These are phyloP conservation scores for Automeris io DNA, from an alignment of 2,888 invertebrate species.

Conservation along the genomic window DNA sequence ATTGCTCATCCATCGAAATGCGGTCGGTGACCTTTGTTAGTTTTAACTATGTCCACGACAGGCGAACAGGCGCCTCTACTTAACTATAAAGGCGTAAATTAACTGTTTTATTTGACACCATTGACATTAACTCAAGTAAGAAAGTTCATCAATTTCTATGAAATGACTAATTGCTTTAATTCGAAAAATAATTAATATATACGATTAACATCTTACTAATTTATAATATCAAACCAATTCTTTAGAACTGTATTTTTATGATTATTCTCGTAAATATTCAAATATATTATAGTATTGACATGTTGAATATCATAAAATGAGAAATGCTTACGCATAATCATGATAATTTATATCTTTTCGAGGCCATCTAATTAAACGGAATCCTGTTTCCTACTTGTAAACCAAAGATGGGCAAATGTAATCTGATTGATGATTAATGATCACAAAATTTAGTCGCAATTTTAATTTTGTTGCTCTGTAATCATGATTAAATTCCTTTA, in stretches of 20 bases:
- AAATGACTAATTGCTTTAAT: slow-evolving; percentile 27
- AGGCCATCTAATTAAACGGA: no score
- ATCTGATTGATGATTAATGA: no score
- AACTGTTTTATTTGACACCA: slow-evolving; percentile 24
- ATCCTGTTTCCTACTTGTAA: no score
- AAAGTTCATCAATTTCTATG: slow-evolving; percentile 25
- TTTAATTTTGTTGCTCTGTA: no score
- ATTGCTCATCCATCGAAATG: slow-evolving; percentile 54
- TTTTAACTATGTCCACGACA: slow-evolving; percentile 53
- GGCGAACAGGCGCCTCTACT: slow-evolving; percentile 24
- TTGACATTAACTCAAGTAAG: slow-evolving; percentile 23
- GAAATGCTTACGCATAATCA: slow-evolving; percentile 6
- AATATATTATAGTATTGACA: slow-evolving; percentile 1
- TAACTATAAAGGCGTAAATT: slow-evolving; percentile 7
- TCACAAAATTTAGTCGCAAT: no score
- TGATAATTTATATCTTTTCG: slow-evolving; percentile 3
- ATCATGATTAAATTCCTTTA: no score
- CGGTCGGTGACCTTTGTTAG: slow-evolving; percentile 58
- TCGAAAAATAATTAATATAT: slow-evolving; percentile 20
- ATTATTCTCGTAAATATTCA: slow-evolving; percentile 8
- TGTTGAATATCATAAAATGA: slow-evolving; percentile 4
- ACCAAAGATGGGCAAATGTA: no score
- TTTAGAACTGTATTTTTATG: slow-evolving; percentile 11
- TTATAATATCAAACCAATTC: slow-evolving; percentile 16
- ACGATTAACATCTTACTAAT: slow-evolving; percentile 13